Conservation (phyloP, 2,113 vertebrate genomes). For the Nicator chloris region DNA sequence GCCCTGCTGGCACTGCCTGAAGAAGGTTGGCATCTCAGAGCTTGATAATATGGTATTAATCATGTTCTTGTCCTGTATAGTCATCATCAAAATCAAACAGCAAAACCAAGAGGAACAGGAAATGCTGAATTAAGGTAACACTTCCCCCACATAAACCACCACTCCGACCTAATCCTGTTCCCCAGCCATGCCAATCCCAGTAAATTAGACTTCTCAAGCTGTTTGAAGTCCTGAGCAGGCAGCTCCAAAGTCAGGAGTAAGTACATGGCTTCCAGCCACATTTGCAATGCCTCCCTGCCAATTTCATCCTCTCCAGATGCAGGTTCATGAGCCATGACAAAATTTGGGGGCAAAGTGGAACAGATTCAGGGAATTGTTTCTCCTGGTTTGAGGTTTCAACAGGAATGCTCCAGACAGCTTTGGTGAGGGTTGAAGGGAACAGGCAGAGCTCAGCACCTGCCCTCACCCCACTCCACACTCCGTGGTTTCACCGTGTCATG, state of each 20-base stretch:
- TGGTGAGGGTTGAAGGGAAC: neutral
- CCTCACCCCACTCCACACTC: neutral
- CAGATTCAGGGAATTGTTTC: neutral
- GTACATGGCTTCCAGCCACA: neutral
- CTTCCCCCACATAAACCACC: neutral
- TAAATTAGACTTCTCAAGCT: neutral
- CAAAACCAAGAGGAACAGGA: neutral
- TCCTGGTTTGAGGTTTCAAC: constrained; percentile 18
- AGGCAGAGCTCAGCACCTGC: constrained; percentile 26
- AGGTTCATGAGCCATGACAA: constrained; percentile 31
- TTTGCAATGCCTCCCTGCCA: neutral
- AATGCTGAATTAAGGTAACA: constrained; percentile 23
- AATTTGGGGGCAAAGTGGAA: constrained; percentile 2
- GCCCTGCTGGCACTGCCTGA: neutral
- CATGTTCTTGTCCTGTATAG: neutral
- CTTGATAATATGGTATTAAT: neutral
- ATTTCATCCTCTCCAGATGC: neutral
- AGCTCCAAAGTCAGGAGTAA: neutral
- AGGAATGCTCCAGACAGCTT: constrained; percentile 11
- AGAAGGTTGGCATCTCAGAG: neutral
- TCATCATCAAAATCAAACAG: constrained; percentile 11
- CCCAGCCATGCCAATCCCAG: constrained; percentile 1
- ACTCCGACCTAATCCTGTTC: neutral
- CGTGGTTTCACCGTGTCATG: neutral
- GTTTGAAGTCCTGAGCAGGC: constrained; percentile 10